A percentile compares a stretch with the other conserved stretches of the same genome.
Conservation (phyloP, 2,888 invertebrate species). For the Timandra comae region DNA sequence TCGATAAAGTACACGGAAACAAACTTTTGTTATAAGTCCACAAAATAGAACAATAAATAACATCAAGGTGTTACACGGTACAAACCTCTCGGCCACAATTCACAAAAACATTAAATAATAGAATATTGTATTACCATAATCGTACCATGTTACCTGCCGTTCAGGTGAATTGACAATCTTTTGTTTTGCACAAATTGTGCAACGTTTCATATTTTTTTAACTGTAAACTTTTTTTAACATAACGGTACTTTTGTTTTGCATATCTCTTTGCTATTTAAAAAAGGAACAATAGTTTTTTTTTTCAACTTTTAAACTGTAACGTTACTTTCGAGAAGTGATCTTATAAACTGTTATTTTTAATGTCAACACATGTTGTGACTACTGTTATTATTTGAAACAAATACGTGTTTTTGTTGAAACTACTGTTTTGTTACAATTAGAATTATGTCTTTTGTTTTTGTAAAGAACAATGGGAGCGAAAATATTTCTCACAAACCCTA, state of each 20-base stretch:
- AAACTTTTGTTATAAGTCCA: slow-evolving; percentile 63
- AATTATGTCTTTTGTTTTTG: slow-evolving; percentile 1
- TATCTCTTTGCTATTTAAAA: slow-evolving; percentile 51
- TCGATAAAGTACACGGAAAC: slow-evolving; percentile 72
- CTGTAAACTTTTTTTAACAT: slow-evolving; percentile 48
- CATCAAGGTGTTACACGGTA: slow-evolving; percentile 64
- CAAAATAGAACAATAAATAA: slow-evolving; percentile 69
- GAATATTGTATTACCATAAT: slow-evolving; percentile 63
- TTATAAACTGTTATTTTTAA: slow-evolving; percentile 27
- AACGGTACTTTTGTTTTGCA: slow-evolving; percentile 60
- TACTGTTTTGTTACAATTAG: slow-evolving; percentile 12
- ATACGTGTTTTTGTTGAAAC: slow-evolving; percentile 28
- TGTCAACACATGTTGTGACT: slow-evolving; percentile 51
- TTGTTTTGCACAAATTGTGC: slow-evolving; percentile 41
- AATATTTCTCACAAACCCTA: neutral
- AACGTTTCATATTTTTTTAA: slow-evolving; percentile 32
- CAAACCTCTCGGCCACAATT: slow-evolving; percentile 62
- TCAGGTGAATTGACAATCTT: slow-evolving; percentile 40
- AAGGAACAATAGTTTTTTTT: slow-evolving; percentile 40
- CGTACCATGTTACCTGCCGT: slow-evolving; percentile 64
- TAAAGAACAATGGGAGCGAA: neutral
- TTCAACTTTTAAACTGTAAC: slow-evolving; percentile 20
- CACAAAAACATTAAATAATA: slow-evolving; percentile 60
- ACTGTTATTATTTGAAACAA: slow-evolving; percentile 40
- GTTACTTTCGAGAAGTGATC: slow-evolving; percentile 30